Conservation (phyloP, 2,113 vertebrate species). For the Craseonycteris thonglongyai region DNA sequence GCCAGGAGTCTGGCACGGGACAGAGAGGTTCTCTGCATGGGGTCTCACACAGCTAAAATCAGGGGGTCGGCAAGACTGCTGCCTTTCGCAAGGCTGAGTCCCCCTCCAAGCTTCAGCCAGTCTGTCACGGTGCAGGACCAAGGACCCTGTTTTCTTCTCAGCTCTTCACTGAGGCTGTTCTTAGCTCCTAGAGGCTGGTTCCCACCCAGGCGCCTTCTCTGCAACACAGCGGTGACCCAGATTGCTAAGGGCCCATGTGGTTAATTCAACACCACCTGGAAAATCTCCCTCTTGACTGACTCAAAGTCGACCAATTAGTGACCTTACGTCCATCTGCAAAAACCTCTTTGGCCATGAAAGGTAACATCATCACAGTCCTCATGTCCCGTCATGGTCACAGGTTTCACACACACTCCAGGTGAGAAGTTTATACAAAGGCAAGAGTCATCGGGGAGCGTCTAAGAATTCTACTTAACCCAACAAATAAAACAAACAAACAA, state of each 20-base stretch:
- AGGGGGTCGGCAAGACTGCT: background rate
- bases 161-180: background rate
- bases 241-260: background rate
- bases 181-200: background rate
- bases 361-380: background rate
- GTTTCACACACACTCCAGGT: background rate
- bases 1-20: fast-evolving
- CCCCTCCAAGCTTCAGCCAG: background rate
- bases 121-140: background rate
- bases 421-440: background rate
- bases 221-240: background rate
- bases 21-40: background rate
- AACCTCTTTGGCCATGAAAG: background rate
- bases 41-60: background rate
- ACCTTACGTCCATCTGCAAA: conserved; percentile 19
- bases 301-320: background rate
- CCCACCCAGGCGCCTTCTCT: background rate
- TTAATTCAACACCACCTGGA: background rate
- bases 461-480: background rate
- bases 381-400: too few relatives aligned
- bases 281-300: background rate
- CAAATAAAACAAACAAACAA: background rate
- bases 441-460: too few relatives aligned
- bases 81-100: background rate
- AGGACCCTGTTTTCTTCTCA: background rate